These are phyloP conservation scores for Corydoras sp. DNA, from an alignment of 2,113 vertebrate genomes.

Conservation along the genomic window DNA sequence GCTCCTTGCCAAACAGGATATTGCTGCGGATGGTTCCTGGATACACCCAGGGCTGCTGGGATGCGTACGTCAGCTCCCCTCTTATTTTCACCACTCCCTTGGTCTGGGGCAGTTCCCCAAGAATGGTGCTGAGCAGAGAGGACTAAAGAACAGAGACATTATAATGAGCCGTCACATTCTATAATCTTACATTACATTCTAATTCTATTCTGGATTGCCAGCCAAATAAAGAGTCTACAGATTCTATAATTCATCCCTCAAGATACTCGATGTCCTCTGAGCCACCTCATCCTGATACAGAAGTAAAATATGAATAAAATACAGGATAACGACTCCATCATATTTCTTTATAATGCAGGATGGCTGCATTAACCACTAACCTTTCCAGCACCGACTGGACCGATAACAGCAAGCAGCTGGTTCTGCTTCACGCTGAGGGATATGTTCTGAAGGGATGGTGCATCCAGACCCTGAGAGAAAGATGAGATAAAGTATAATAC, in stretches of 20 bases:
- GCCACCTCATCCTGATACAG: too few species aligned
- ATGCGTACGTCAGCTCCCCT: constrained; percentile 82
- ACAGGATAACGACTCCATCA: neutral
- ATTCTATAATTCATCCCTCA: too few species aligned
- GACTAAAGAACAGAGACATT: constrained; percentile 64
- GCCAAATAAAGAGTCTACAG: too few species aligned
- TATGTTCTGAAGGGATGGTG: constrained; percentile 75
- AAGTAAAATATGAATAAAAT: too few species aligned
- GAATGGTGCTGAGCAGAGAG: constrained; percentile 80
- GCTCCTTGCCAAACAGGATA: constrained; percentile 90
- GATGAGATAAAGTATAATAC: neutral
- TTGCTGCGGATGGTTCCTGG: constrained; percentile 90
- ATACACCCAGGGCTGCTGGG: constrained; percentile 94
- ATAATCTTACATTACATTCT: too few species aligned
- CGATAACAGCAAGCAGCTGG: constrained; percentile 83
- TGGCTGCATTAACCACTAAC: constrained; percentile 54
- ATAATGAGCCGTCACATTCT: too few species aligned
- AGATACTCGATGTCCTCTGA: too few species aligned
- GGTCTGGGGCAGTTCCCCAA: constrained; percentile 78
- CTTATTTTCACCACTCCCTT: constrained; percentile 73
- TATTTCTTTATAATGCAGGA: neutral
- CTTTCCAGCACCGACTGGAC: constrained; percentile 93
- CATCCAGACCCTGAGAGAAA: constrained; percentile 64
- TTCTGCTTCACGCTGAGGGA: constrained; percentile 76
- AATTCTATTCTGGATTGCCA: too few species aligned